Base-by-base conservation (phyloP, 2,113 vertebrate genomes). In the Turdus rufiventris region DNA sequence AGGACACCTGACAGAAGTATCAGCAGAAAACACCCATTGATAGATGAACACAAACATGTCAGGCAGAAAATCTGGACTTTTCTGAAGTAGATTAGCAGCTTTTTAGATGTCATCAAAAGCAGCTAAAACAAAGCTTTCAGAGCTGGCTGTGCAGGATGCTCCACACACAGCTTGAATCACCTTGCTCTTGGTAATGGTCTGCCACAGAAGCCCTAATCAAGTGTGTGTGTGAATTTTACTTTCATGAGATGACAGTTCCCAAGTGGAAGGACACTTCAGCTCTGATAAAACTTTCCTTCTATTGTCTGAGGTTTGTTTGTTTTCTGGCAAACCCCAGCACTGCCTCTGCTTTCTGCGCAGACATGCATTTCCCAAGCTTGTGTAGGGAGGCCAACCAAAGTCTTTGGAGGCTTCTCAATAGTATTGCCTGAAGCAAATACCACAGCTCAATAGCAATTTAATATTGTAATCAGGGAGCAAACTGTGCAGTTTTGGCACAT, bases 381-480 rank as follows among this genome's bases (percentile, higher is more conserved):
- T 88, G 82, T 76, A 25, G 85, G 40, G 96, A 97, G 97, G 97
- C 98, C 98, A 98, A 96, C 93, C 95, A 53, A 95, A 96, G 96
- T 95, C 98, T 98, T 97, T 89, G 91, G 98, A 98, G 98, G 97
- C 90, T 98, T 97, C 96, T 98, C 97, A 95, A 95, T 93, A 96
- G 96, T 96, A 95, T 98, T 78, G 98, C 98, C 98, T 98, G 97
- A 97, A 98, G 98, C 97, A 93, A 98, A 97, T 95, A 96, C 93
- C 96, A 95, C 97, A 97, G 97, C 98, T 98, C 98, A 97, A 97
- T 97, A 96, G 97, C 97, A 97, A 98, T 98, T 98, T 98, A 98
- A 96, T 98, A 97, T 97, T 97, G 97, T 98, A 98, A 98, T 98
- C 97, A 98, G 97, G 97, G 96, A 98, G 96, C 97, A 97, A 97